Percentiles rank a stretch among this genome's conserved stretches.
These are phyloP conservation scores for Episyrphus balteatus DNA, from an alignment of 1,140 invertebrate genomes.

Conservation along the genomic window DNA sequence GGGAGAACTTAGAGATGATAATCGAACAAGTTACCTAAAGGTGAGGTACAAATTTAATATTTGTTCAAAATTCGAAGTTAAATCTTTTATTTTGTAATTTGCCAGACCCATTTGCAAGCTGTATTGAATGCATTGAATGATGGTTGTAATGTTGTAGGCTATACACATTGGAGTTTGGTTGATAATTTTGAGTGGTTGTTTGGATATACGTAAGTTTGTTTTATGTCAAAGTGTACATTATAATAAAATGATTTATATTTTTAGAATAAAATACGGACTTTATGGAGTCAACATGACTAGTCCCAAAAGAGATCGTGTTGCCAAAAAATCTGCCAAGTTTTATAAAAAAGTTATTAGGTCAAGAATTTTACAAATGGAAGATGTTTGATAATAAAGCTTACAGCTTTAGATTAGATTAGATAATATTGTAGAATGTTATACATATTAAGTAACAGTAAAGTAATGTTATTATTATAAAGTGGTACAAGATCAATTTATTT, in stretches of 20 bases:
- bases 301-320: conserved; percentile 4
- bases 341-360: conserved; percentile 14
- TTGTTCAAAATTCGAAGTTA: no score
- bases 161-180: conserved; percentile 62
- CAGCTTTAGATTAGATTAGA: no score
- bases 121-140: conserved; percentile 54
- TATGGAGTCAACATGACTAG: conserved; percentile 9
- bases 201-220: conserved; percentile 53
- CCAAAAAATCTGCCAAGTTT: conserved; percentile 11
- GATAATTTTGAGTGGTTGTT: conserved; percentile 71
- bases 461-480: no score
- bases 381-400: no score
- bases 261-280: conserved; percentile 14
- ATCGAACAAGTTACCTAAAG: conserved; percentile 35
- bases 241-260: conserved; percentile 1
- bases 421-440: no score
- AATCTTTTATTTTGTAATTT: no score
- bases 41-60: conserved; percentile 4
- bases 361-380: conserved; percentile 9
- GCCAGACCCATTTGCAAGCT: conserved; percentile 48
- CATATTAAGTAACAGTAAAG: no score
- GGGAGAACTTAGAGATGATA: conserved; percentile 41
- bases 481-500: no score
- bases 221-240: conserved; percentile 1
- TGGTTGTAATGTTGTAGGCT: conserved; percentile 51